Evolutionary conservation across 2,888 invertebrate species (phyloP).

Genomic region (Slavum lentiscoides): DNA sequence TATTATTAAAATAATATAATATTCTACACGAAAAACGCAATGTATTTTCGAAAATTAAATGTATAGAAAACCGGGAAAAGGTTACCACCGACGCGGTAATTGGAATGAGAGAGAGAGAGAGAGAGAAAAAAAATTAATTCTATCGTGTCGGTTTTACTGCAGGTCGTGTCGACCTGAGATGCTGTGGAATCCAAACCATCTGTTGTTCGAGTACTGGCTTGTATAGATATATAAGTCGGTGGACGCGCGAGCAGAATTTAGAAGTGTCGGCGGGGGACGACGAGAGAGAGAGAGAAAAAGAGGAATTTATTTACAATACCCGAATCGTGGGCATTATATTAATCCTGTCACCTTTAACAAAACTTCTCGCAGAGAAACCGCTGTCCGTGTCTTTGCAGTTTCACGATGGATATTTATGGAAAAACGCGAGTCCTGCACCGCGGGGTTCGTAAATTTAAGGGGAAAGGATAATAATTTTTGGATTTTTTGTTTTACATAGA

Average conservation of each 20-base stretch:
- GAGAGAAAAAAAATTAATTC: slow-evolving; percentile 48
- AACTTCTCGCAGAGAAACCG: slow-evolving; percentile 30
- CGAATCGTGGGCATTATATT: slow-evolving; percentile 39
- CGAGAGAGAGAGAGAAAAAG: background rate
- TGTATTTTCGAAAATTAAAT: too few species aligned
- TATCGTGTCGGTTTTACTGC: slow-evolving; percentile 37
- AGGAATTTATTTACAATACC: slow-evolving; percentile 50
- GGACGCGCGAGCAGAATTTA: too few species aligned
- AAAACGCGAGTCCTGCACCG: too few species aligned
- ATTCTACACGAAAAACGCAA: too few species aligned
- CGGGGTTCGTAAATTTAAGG: too few species aligned
- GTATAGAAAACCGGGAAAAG: background rate
- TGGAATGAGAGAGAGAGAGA: slow-evolving; percentile 27
- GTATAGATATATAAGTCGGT: too few species aligned
- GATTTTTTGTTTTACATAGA: too few species aligned
- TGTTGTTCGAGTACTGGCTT: slow-evolving; percentile 24
- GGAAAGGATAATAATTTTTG: too few species aligned
- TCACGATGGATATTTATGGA: too few species aligned
- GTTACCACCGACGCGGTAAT: slow-evolving; percentile 29
- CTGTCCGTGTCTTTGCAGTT: background rate
- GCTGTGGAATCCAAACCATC: slow-evolving; percentile 43
- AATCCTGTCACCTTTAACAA: slow-evolving; percentile 49
- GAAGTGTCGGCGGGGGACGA: background rate
- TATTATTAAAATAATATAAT: too few species aligned
- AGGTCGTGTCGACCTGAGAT: slow-evolving; percentile 30